A percentile compares a stretch with the other conserved stretches of the same genome.
These are phyloP conservation scores for Pocillopora verrucosa DNA, from an alignment of 64 coral and sea anemone species.

Conservation along the genomic window DNA sequence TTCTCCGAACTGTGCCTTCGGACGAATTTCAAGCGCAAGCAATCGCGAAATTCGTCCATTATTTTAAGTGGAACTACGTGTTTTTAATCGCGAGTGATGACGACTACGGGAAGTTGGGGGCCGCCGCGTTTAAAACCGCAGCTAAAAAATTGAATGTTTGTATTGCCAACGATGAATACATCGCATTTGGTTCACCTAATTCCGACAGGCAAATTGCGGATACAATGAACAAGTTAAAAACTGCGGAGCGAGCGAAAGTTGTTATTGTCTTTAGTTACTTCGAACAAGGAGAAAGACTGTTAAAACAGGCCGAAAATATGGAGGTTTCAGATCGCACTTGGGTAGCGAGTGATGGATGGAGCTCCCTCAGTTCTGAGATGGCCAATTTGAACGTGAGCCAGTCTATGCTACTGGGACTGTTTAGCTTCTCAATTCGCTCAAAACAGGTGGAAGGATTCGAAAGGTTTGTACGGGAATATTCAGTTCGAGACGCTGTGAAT, in stretches of 20 bases:
- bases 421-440: constrained; percentile 72
- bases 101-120: constrained; percentile 91
- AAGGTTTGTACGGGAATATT: constrained; percentile 42
- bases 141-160: constrained; percentile 70
- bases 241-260: constrained; percentile 51
- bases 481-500: constrained; percentile 15
- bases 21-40: constrained; percentile 90
- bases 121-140: constrained; percentile 74
- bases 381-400: constrained; percentile 55
- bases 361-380: constrained; percentile 35
- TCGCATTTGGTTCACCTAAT: constrained; percentile 65
- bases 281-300: constrained; percentile 54
- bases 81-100: constrained; percentile 92
- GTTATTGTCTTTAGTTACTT: constrained; percentile 85
- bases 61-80: constrained; percentile 94
- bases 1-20: constrained; percentile 85
- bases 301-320: constrained; percentile 63
- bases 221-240: constrained; percentile 52
- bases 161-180: constrained; percentile 81
- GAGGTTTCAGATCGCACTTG: constrained; percentile 84
- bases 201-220: constrained; percentile 50
- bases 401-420: constrained; percentile 59
- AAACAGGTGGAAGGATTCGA: constrained; percentile 57
- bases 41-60: constrained; percentile 73
- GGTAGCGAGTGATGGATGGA: constrained; percentile 89